Evolutionary conservation across 2,113 vertebrate genomes (phyloP), one percentile per base, ranked within the genome.

Genomic region (Hemicordylus capensis): DNA sequence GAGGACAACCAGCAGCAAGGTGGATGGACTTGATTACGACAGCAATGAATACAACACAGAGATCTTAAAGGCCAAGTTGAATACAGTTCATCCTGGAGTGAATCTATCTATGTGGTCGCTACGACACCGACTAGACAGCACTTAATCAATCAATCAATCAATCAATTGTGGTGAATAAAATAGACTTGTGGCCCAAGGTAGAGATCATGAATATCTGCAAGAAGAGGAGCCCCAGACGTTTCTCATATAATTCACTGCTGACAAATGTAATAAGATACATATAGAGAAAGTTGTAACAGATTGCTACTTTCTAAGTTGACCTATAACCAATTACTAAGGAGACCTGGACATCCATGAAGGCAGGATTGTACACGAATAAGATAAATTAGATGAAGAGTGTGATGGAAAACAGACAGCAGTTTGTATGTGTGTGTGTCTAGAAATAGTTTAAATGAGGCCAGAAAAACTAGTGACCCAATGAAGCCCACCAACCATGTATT

Each of bases 341-440:
- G 28, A 44, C 6, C 7, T 42, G 31, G 8, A 12, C 69, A 39
- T 11, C 7, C 44, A 17, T 70, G 37, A 34, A 4, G 22, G 46
- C 0, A 0, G 2, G 10, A 56, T 28, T 39, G 20, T 26, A 77
- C 51, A 58, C 0, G n/a, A 0, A 46, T 54, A 37, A 9, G 0
- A 6, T 56, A 61, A 10, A 9, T 74, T 39, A 24, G 10, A 34
- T 28, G 67, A 80, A 90, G 15, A 66, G 76, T 2, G 0, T 42
- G 26, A 48, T 0, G 58, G 14, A 51, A 83, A 79, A 85, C 72
- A 24, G 44, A 37, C 15, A 6, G 72, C n/a, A 34, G 12, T 0
- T 17, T 66, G 63, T 34, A 34, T 24, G 74, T 59, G 54, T 5
- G 1, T 2, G 51, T n/a, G 2, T 6, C 61, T 64, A 31, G 42